Evolutionary conservation across 2,113 vertebrate species (phyloP).

Genomic region (Girardinichthys multiradiatus): DNA sequence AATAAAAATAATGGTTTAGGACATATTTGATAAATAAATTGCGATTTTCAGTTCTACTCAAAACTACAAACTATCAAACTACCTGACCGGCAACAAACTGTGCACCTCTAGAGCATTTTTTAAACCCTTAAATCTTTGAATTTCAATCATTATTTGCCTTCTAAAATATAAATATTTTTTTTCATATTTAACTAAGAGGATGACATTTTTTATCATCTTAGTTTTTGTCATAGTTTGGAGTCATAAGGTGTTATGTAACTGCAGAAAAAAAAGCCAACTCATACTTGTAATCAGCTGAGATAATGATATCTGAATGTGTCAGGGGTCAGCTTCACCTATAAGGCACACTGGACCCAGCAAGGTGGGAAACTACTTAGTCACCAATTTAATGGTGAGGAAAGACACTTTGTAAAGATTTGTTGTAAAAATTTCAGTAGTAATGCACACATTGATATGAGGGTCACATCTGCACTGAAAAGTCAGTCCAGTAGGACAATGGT

Average conservation of each 20-base stretch:
- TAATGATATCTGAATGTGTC: constrained; percentile 46
- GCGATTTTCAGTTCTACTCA: background rate
- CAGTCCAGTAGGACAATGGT: constrained; percentile 34
- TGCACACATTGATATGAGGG: constrained; percentile 7
- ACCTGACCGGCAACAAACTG: too few relatives aligned
- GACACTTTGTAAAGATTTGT: background rate
- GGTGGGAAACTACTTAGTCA: background rate
- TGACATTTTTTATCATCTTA: background rate
- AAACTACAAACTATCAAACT: background rate
- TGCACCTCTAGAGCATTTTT: too few relatives aligned
- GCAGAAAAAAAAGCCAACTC: constrained; percentile 6
- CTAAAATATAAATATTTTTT: background rate
- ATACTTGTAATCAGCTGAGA: constrained; percentile 30
- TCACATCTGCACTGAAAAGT: constrained; percentile 24
- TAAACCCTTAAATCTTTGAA: background rate
- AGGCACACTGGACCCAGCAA: constrained; percentile 13
- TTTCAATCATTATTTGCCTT: background rate
- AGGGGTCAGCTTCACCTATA: constrained; percentile 16
- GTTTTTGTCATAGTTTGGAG: constrained; percentile 5
- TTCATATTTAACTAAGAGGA: too few relatives aligned
- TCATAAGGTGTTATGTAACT: constrained; percentile 15
- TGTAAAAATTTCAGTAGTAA: background rate
- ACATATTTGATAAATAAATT: background rate
- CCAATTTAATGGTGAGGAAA: background rate
- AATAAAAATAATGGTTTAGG: background rate